These are phyloP conservation scores for Oreotragus oreotragus DNA, from an alignment of 2,113 vertebrate species.

Conservation along the genomic window DNA sequence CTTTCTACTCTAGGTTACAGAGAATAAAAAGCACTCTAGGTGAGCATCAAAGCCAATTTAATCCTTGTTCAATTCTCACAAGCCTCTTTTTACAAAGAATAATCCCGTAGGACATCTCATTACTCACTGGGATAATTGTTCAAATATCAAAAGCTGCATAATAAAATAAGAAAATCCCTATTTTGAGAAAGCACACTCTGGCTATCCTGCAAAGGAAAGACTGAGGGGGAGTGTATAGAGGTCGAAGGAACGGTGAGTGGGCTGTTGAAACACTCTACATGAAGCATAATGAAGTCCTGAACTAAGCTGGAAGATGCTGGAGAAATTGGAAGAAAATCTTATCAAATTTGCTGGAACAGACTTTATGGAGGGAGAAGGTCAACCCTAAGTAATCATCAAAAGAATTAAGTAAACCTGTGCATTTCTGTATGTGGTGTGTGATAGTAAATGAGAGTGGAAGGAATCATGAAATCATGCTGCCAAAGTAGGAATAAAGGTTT, in stretches of 20 bases:
- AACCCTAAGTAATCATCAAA: too few species aligned
- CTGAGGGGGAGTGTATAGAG: background rate
- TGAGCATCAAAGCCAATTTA: background rate
- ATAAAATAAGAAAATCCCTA: background rate
- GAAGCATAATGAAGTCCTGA: background rate
- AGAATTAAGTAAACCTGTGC: background rate
- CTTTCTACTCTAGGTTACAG: background rate
- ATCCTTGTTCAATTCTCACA: background rate
- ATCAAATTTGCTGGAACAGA: background rate
- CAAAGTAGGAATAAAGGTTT: background rate
- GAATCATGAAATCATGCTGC: background rate
- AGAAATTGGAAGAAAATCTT: background rate
- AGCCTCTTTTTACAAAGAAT: background rate
- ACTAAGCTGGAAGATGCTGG: background rate
- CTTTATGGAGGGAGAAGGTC: background rate
- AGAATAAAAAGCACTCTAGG: background rate
- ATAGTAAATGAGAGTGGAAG: background rate
- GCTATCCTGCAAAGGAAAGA: background rate
- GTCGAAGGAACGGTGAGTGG: background rate
- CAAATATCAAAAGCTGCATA: background rate
- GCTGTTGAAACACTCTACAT: background rate
- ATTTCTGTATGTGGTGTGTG: background rate
- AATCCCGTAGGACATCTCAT: background rate
- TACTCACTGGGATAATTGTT: constrained; percentile 11
- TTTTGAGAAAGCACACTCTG: background rate